Evolutionary conservation across 2,113 vertebrate genomes (phyloP), one percentile per base, ranked within the genome.

Genomic region (Lepus americanus): DNA sequence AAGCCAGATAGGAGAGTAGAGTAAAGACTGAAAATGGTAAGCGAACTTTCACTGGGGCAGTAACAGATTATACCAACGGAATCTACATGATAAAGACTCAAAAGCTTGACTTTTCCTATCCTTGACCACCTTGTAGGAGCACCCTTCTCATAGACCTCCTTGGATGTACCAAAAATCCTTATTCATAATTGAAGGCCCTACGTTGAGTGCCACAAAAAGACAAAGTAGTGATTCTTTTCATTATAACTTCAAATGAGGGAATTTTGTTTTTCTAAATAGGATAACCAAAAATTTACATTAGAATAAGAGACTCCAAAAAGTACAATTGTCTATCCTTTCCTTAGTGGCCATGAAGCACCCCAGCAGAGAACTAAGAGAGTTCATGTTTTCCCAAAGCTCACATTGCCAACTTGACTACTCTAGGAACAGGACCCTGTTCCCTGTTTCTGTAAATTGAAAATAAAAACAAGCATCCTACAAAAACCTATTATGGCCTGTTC

Each of bases 401-500:
- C 92, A 92, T 92, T 90, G 93, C 95, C 74, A 97, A 83, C 94
- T 96, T 97, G 97, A 96, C 96, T 97, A 97, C 91, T 77, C 23
- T 90, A 92, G 98, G 98, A 98, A 97, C 87, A 94, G 81, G 97
- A 97, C 97, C 95, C 85, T 97, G 81, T 96, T 95, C 96, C 97
- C 96, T 87, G 72, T 89, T 44, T 44, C 44, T 44, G 44, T 44
- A 94, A 85, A 97, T 78, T 90, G 92, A 98, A 98, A 98, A 98
- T 92, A 95, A 93, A 97, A 95, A 94, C 90, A 94, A 77, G 85
- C 97, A 98, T 98, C 97, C 95, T 98, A 85, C 97, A 97, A 97
- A 97, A 98, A 95, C 94, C 96, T 89, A 95, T 97, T 93, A 97
- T 94, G 97, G 94, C 94, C 97, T 97, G 97, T 98, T 98, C 94